Evolutionary conservation across 2,888 invertebrate species (phyloP), one percentile per base, ranked within the genome.

Genomic region (Conchocele bisecta): DNA sequence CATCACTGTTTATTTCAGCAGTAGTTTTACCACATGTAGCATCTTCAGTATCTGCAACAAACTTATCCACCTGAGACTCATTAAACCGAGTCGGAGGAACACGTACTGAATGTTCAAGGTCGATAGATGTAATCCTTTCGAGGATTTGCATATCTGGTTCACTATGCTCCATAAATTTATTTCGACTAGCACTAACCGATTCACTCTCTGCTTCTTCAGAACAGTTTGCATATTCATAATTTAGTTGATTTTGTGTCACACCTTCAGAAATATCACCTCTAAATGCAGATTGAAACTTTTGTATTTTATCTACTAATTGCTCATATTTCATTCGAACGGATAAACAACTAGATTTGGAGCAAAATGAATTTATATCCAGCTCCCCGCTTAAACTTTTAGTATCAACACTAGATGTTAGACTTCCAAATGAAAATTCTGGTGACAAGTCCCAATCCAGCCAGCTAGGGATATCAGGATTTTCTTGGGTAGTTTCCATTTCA

Each of bases 361-460:
- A 76, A 29, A 54, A 72, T 1, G 53, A 53, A 28, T 58, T 33
- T 22, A 58, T 35, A 48, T 72, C 72, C 20, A 76, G 57, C 41
- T 72, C 71, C 37, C 66, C 75, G 48, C 71, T 71, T 17, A 71
- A 42, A 37, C 60, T 69, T 42, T 69, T 68, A 3, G 53, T 24
- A 50, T 69, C 72, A 7, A 68, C 20, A 59, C 65, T 72, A 26
- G 68, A 72, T 26, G 53, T 50, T 13, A 72, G 54, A 61, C 76
- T 76, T 9, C 73, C 76, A 69, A 81, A 77, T n/a, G 80, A 80
- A 11, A 73, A 39, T 2, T 75, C 69, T 13, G 81, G 81, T 5
- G 70, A 57, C 6, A 81, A 68, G 29, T 79, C 75, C 76, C 79
- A 79, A 56, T 81, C 79, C 15, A 81, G 57, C 56, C 63, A 69